Evolutionary conservation across 2,797 vertebrate genomes (phyloP).

Genomic region (Discoglossus pictus): DNA sequence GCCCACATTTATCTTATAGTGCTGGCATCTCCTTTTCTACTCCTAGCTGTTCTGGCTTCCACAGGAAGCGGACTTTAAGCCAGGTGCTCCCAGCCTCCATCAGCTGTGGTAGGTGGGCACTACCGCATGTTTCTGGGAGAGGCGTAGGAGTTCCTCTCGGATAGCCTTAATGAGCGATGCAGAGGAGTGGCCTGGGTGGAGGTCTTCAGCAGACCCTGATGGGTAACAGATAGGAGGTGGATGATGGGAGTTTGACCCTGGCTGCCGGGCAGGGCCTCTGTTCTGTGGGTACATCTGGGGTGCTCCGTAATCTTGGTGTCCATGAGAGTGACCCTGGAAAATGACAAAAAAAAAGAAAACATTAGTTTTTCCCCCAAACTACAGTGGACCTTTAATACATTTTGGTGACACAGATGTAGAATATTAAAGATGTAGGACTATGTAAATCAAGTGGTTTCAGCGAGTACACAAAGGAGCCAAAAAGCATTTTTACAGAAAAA

Average conservation of each 20-base stretch:
- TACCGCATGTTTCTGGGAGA: conserved; percentile 91
- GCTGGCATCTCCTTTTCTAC: conserved; percentile 36
- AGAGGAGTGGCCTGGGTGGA: conserved; percentile 88
- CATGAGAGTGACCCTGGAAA: conserved; percentile 75
- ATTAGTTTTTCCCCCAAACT: background rate
- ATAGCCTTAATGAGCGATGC: conserved; percentile 98
- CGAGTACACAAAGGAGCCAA: too few relatives aligned
- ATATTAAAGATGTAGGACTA: too few relatives aligned
- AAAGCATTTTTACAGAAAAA: too few relatives aligned
- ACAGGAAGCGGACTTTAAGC: conserved; percentile 75
- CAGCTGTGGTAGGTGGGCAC: conserved; percentile 88
- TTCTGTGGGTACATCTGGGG: conserved; percentile 91
- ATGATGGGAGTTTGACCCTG: conserved; percentile 81
- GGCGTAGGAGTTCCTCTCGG: conserved; percentile 92
- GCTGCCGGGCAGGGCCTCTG: conserved; percentile 83
- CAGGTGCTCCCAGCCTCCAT: conserved; percentile 60
- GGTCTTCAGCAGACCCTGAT: conserved; percentile 81
- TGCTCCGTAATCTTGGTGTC: conserved; percentile 89
- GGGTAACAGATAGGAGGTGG: conserved; percentile 79
- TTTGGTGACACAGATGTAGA: too few relatives aligned
- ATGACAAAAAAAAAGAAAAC: conserved; percentile 40
- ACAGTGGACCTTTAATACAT: too few relatives aligned
- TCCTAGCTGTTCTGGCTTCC: conserved; percentile 71
- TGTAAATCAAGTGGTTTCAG: too few relatives aligned
- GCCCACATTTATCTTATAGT: conserved; percentile 20